Base-by-base conservation (phyloP, 2,888 invertebrate species). In the Eubasilissa splendida region DNA sequence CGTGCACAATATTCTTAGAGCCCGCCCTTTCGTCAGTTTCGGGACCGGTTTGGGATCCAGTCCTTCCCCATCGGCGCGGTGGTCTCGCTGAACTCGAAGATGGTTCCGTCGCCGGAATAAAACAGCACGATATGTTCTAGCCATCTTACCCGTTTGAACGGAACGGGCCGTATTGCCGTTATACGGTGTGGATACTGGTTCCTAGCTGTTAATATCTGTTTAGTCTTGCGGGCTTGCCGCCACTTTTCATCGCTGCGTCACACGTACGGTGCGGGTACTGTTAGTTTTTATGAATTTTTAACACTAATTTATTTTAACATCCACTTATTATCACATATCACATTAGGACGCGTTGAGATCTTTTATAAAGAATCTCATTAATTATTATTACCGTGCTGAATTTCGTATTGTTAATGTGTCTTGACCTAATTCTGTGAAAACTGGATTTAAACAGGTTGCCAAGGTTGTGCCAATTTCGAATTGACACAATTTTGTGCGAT, bases 121-220 rank as follows among this genome's bases (percentile, higher is more conserved):
- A 68, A 68, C 50, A 50, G 68, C 68, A 14, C 68, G n/a, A 68
- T 42, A 50, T 50, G 66, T 14, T 42, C 52, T 42, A 68, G 66
- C 33, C 68, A 68, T 8, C 52, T 68, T 14, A 14, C 52, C 68
- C 14, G 68, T 68, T 68, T 68, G 68, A 68, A 52, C 50, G 68
- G 68, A 68, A 68, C 68, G 68, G 50, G 50, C 52, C 68, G 50
- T 50, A 50, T 42, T 68, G 50, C 68, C 68, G 68, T 68, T 68
- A 68, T 50, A 31, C 68, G 14, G 33, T 12, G 68, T n/a, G 68
- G 42, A 50, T 68, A 54, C 54, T 74, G 59, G 60, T 74, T 74
- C 74, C 59, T 74, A 74, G 74, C 74, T 74, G 74, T 74, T 74
- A 42, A 74, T 59, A 22, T 74, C 42, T 68, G 68, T 59, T 54